Evolutionary conservation across 2,113 vertebrate genomes (phyloP), one percentile per base, ranked within the genome.

Genomic region (Gracilinanus agilis): DNA sequence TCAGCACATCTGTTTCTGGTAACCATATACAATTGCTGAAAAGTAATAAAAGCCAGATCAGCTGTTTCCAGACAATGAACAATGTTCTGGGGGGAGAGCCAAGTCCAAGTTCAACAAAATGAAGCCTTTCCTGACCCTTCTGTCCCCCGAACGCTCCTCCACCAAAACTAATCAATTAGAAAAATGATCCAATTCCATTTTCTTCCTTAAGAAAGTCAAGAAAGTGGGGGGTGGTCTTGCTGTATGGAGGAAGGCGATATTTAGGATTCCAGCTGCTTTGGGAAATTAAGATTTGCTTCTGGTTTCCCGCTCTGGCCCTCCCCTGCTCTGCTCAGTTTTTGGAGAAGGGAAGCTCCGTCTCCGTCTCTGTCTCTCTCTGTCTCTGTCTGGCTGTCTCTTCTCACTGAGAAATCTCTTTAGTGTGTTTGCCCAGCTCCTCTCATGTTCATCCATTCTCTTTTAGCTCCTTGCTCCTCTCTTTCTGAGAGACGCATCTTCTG

Each of bases 21-120:
- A 54, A 16, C 9, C 93, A 58, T 89, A 58, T 24, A 0, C 0
- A 44, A 67, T 0, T 92, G 67, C 44, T 90, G 34, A 55, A 83
- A 44, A 93, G 95, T 94, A 95, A 16, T 24, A 88, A 88, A 93
- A 61, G 91, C 34, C 88, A 40, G 92, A 92, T 95, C 92, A 53
- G 92, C 90, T 92, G 93, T 24, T 88, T 54, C 0, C 27, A 95
- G 93, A 88, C 95, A 53, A 9, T 0, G 40, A 49, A 0, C 0
- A 11, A 11, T 19, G 9, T n/a, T 92, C 61, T 0, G 21, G 92
- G 91, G n/a, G 55, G 55, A 55, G n/a, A 53, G 44, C 53, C 67
- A 44, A 83, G 34, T 19, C 44, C 0, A 3, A 89, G 94, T 54
- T 58, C 12, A 9, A 7, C 89, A 55, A 90, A 75, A 90, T 11